Base-by-base conservation (phyloP, 2,113 vertebrate species). In the Hoplias malabaricus region DNA sequence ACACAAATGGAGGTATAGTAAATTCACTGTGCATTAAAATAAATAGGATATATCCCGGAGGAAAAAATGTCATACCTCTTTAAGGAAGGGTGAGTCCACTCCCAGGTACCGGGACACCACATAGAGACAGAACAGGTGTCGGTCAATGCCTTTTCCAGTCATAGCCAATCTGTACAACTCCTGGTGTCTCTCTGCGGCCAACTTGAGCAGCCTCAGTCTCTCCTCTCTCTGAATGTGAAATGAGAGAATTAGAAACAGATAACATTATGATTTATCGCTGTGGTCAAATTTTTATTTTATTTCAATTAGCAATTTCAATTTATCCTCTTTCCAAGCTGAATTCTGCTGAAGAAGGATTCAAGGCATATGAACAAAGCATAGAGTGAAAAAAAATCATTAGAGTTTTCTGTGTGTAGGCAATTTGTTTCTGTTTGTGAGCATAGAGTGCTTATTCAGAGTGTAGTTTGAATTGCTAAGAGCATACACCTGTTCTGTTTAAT, bases 111-210 rank as follows among this genome's bases (percentile, higher is more conserved):
- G 99, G 84, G 98, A 99, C 13, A 99, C 95, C 0, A 99, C 93
- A 0, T 99, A 99, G 3, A 99, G 95, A 84, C 98, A 99, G 93
- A 99, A 99, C 46, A 99, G 93, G 61, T 99, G 97, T 10, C 98
- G 97, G 81, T 99, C 98, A 2, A 99, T 96, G 53, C 98, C 98
- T 0, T 92, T 19, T 9, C 98, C 98, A 0, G 94, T 96, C 96
- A 99, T 99, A 2, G 98, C 95, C 0, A 95, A 84, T 33, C 94
- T 95, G 80, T 98, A 99, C 34, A 98, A 40, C 23, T 33, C 91
- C 85, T 99, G 98, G 33, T 99, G 98, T 54, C 95, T 97, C 71
- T 92, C 85, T 25, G 95, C 90, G 0, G 97, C 97, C 1, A 12
- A 0, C 59, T 85, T 91, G 11, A 99, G 93, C 5, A 95, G 33